A percentile compares a stretch with the other conserved stretches of the same genome.
phyloP scores from a whole-genome alignment of 92 coral and sea anemone genomes.

The Parazoanthus darwini region DNA sequence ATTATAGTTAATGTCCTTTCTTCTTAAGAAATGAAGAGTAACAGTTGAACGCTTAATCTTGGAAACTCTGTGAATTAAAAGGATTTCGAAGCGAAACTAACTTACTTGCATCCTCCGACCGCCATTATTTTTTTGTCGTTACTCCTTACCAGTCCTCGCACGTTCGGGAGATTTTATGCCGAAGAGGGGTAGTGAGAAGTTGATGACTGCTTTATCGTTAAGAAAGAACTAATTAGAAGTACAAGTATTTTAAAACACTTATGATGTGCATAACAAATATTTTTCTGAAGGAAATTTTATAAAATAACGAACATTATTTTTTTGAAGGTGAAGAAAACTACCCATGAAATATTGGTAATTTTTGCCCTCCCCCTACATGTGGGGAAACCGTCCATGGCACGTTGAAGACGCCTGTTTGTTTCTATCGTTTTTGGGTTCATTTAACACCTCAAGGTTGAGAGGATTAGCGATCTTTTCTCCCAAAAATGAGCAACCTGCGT shows the following conservation, averaged over 20 bases:
- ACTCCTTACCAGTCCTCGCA: slow-evolving; percentile 25
- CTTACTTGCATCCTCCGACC: background rate
- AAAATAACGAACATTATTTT: no score
- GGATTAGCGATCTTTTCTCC: no score
- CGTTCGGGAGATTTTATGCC: background rate
- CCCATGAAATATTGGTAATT: background rate
- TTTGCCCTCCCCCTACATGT: background rate
- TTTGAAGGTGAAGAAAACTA: background rate
- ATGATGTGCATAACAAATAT: no score
- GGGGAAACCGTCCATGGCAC: background rate
- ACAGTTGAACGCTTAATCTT: no score
- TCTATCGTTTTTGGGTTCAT: no score
- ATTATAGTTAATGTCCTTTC: background rate
- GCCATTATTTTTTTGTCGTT: background rate
- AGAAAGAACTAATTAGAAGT: no score
- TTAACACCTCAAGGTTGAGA: background rate
- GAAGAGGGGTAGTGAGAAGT: background rate
- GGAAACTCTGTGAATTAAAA: background rate
- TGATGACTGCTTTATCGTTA: background rate
- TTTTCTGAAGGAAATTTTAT: background rate
- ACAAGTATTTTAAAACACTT: no score
- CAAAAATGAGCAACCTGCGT: slow-evolving; percentile 66
- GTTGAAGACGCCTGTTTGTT: slow-evolving; percentile 19
- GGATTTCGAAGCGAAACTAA: no score
- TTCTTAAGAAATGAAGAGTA: no score